Base-by-base conservation (phyloP, 2,797 vertebrate species). In the Anolis apletophallus region DNA sequence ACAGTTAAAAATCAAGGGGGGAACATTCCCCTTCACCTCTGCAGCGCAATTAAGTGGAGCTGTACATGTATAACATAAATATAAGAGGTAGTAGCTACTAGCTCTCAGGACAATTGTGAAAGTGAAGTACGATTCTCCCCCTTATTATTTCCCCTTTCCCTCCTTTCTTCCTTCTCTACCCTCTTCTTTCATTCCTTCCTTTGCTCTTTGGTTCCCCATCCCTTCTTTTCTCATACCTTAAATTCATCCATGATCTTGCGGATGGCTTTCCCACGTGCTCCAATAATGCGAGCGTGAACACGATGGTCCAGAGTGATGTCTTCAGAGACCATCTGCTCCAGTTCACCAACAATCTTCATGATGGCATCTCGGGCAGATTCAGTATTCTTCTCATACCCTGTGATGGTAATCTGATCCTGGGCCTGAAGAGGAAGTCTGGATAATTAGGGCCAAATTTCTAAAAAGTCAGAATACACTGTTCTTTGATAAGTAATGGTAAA, bases 181-280 rank as follows among this genome's bases (percentile, higher is more conserved):
- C n/a, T n/a, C n/a, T n/a, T n/a, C n/a, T n/a, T n/a, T n/a, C n/a
- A n/a, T n/a, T n/a, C n/a, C n/a, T n/a, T n/a, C n/a, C n/a, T n/a
- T n/a, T n/a, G n/a, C n/a, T n/a, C n/a, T n/a, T n/a, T n/a, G n/a
- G n/a, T n/a, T n/a, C n/a, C n/a, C n/a, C n/a, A n/a, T n/a, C n/a
- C n/a, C n/a, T n/a, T n/a, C n/a, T n/a, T n/a, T 68, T 8, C 0
- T 0, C 96, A 95, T 91, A 99, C 99, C 97, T 99, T 99, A 95
- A 99, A 99, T 87, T 99, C 99, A 52, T 99, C 99, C 99, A 99
- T 99, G 95, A 99, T 98, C 93, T 98, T 99, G 88, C 98, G 98
- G 94, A 99, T 98, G 93, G 98, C 98, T 94, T 99, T 99, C 83
- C 99, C 99, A 0, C 98, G 98, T 23, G 97, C 98, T 0, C 99